phyloP scores from a whole-genome alignment of 2,113 vertebrate genomes.

The Cryptomyrus ogoouensis region DNA sequence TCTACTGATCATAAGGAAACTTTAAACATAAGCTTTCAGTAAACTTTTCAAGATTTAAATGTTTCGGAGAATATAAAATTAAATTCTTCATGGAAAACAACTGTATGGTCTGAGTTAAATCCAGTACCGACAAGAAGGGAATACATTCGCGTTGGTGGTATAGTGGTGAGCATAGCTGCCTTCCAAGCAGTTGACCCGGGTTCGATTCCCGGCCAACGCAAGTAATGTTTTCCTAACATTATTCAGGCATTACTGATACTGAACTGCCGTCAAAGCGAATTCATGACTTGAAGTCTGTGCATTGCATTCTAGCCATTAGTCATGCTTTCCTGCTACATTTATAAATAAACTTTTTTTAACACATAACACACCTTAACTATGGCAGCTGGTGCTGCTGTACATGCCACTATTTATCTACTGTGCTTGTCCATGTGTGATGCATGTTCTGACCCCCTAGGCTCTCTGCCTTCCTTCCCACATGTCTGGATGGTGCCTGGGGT shows the following conservation, averaged over 20 bases:
- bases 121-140: accelerated
- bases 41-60: background rate
- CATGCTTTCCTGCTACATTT: background rate
- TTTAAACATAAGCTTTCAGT: background rate
- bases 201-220: background rate
- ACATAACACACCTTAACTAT: no score
- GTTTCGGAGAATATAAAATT: background rate
- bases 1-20: background rate
- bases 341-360: background rate
- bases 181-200: constrained; percentile 38
- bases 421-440: no score
- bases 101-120: background rate
- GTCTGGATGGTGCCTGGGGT: no score
- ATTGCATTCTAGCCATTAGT: background rate
- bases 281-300: background rate
- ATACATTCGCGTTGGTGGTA: constrained; percentile 23
- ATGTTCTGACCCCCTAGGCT: no score
- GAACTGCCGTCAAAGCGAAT: background rate
- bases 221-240: background rate
- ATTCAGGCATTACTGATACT: background rate
- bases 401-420: no score
- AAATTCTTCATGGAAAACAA: background rate
- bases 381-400: no score
- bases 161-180: constrained; percentile 41
- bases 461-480: no score